Evolutionary conservation across 2,797 vertebrate species (phyloP).

Genomic region (Pygocentrus nattereri): DNA sequence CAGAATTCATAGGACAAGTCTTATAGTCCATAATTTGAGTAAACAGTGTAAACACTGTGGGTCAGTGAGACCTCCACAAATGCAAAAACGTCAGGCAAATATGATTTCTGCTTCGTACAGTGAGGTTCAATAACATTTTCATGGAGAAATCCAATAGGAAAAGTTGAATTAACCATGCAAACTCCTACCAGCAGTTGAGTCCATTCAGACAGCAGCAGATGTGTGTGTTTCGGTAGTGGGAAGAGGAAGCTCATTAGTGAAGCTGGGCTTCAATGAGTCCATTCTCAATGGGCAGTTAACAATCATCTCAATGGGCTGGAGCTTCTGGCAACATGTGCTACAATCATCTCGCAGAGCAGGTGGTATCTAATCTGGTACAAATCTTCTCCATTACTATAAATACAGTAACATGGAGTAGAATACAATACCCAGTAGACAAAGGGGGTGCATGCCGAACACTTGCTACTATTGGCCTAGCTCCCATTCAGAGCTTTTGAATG

Average conservation of each 20-base stretch:
- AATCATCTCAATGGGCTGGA: constrained; percentile 70
- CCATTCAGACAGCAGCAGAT: constrained; percentile 57
- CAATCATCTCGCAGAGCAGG: constrained; percentile 76
- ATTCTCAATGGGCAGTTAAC: constrained; percentile 70
- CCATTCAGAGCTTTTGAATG: constrained; percentile 63
- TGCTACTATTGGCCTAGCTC: constrained; percentile 70
- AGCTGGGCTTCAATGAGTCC: constrained; percentile 67
- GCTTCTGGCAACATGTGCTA: constrained; percentile 72
- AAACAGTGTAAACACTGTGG: neutral
- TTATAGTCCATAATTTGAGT: constrained; percentile 4
- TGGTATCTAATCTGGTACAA: constrained; percentile 80
- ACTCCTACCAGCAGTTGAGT: constrained; percentile 44
- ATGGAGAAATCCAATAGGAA: neutral
- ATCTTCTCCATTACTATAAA: constrained; percentile 78
- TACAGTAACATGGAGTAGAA: constrained; percentile 74
- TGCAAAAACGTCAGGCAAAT: neutral
- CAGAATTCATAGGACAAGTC: neutral
- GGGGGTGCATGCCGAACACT: constrained; percentile 75
- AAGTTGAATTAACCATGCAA: neutral
- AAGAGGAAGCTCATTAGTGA: constrained; percentile 69
- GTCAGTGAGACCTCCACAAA: neutral
- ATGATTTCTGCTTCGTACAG: neutral
- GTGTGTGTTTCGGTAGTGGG: constrained; percentile 56
- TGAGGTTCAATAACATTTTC: neutral
- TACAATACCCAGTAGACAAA: constrained; percentile 80